Evolutionary conservation across 2,113 vertebrate species (phyloP).

Genomic region (Parus major): DNA sequence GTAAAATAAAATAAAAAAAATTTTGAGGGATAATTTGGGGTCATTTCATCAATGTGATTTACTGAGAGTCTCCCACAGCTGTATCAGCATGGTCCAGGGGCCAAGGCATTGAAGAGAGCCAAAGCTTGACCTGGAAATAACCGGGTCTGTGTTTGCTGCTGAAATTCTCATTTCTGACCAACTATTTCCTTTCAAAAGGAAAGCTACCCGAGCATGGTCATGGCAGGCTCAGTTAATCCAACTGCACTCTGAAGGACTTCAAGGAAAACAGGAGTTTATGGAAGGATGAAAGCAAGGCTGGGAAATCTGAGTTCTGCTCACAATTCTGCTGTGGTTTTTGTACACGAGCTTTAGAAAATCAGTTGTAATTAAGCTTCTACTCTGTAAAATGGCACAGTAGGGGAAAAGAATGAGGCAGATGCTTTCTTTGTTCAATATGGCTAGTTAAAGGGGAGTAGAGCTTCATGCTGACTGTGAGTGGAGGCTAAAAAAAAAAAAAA

Average conservation of each 20-base stretch:
- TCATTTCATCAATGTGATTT: neutral
- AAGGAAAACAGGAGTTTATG: neutral
- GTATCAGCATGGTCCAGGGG: neutral
- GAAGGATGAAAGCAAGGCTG: neutral
- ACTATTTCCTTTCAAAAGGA: neutral
- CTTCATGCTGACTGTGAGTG: neutral
- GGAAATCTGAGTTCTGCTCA: neutral
- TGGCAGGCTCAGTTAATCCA: neutral
- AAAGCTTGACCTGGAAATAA: neutral
- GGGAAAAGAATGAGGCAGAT: neutral
- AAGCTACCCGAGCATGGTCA: neutral
- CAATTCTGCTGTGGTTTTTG: neutral
- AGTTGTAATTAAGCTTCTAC: neutral
- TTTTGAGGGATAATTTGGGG: neutral
- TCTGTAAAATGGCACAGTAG: neutral
- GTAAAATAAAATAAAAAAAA: neutral
- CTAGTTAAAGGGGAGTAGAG: neutral
- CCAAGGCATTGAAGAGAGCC: neutral
- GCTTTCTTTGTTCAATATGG: neutral
- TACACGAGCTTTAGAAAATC: neutral
- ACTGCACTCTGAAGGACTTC: neutral
- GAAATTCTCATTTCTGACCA: neutral
- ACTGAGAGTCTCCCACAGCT: fast-evolving
- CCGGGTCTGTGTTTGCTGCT: neutral
- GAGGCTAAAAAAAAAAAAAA: neutral